These are phyloP conservation scores for Varanus salvator DNA, from an alignment of 2,113 vertebrate species.

Conservation along the genomic window DNA sequence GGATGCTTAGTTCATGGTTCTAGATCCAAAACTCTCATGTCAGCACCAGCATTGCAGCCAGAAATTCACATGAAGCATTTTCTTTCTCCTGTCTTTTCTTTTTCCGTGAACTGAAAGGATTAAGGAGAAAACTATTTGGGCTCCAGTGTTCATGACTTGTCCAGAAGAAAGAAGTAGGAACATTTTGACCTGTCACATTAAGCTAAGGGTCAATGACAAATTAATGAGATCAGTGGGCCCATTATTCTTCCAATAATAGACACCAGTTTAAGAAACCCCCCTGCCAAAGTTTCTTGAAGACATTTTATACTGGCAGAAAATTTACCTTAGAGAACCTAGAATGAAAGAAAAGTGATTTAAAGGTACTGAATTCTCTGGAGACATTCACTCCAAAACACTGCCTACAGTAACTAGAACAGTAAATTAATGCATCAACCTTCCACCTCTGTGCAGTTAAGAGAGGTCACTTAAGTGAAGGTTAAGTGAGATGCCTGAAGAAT, in stretches of 20 bases:
- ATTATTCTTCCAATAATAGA: slow-evolving; percentile 72
- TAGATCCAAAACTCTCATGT: too few species aligned
- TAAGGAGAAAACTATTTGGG: too few species aligned
- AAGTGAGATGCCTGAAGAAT: slow-evolving; percentile 13
- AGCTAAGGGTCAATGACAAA: slow-evolving; percentile 69
- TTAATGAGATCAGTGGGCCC: slow-evolving; percentile 69
- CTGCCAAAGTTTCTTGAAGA: slow-evolving; percentile 58
- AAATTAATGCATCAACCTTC: slow-evolving; percentile 39
- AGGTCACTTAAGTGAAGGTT: slow-evolving; percentile 15
- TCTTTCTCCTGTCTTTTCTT: too few species aligned
- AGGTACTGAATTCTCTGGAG: slow-evolving; percentile 41
- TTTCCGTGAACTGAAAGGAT: too few species aligned
- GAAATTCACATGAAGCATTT: too few species aligned
- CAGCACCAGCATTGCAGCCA: too few species aligned
- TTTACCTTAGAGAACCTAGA: slow-evolving; percentile 54
- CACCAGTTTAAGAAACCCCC: slow-evolving; percentile 41
- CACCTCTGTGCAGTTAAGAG: neutral
- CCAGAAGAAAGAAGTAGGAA: slow-evolving; percentile 51
- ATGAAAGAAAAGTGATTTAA: slow-evolving; percentile 71
- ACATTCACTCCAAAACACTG: slow-evolving; percentile 17
- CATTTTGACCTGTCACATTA: slow-evolving; percentile 39
- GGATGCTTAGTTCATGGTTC: too few species aligned
- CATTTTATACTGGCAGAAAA: slow-evolving; percentile 63
- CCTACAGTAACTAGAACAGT: slow-evolving; percentile 22
- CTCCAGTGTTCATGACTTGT: slow-evolving; percentile 21